Evolutionary conservation across 2,113 vertebrate species (phyloP).

Genomic region (Elephas maximus): DNA sequence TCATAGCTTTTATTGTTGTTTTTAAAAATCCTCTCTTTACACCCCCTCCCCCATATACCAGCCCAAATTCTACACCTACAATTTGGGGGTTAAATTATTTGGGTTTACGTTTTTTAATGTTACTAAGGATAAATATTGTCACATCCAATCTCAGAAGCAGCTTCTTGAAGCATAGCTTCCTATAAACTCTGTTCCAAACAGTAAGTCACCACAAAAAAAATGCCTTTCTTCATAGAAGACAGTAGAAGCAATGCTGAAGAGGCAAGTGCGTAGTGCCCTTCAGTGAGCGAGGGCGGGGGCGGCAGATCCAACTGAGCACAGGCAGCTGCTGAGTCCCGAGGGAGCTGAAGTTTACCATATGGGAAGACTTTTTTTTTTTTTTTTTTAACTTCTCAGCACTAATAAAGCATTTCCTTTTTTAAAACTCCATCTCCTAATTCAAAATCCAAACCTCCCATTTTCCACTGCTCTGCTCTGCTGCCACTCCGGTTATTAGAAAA

Average conservation of each 20-base stretch:
- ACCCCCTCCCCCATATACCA: neutral
- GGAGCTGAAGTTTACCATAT: conserved; percentile 48
- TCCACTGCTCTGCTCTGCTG: conserved; percentile 30
- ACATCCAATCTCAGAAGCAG: neutral
- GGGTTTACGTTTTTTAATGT: neutral
- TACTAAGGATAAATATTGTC: neutral
- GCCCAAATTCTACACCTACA: conserved; percentile 29
- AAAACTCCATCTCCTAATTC: conserved; percentile 39
- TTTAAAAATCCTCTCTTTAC: neutral
- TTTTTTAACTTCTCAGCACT: conserved; percentile 51
- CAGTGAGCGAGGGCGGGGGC: neutral
- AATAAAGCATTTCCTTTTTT: neutral
- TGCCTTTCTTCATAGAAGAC: neutral
- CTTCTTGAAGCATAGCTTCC: neutral
- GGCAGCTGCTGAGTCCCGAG: conserved; percentile 3
- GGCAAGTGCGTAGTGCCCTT: neutral
- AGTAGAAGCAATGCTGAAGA: neutral
- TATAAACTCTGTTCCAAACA: neutral
- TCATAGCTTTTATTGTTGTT: neutral
- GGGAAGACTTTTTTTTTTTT: conserved; percentile 12
- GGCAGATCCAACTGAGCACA: neutral
- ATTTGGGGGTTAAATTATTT: neutral
- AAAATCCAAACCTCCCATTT: conserved; percentile 60
- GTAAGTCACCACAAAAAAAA: neutral
- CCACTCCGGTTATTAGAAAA: conserved; percentile 30